Conservation (phyloP, 2,797 vertebrate genomes). For the Rousettus madagascariensis region DNA sequence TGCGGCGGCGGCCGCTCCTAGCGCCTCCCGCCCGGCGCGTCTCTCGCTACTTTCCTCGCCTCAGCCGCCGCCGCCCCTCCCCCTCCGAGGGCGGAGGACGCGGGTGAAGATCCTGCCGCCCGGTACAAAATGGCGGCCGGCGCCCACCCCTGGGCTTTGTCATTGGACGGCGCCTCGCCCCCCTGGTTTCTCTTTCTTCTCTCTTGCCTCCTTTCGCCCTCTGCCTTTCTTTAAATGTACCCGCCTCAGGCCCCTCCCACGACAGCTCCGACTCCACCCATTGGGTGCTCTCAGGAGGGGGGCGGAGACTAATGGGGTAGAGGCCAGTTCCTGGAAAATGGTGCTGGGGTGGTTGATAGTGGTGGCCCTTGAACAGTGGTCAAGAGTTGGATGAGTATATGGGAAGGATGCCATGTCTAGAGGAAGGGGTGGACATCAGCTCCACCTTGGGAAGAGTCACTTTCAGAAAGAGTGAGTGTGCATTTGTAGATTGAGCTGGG, state of each 20-base stretch:
- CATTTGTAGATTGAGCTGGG: constrained; percentile 8
- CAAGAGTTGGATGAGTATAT: background rate
- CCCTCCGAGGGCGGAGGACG: constrained; percentile 75
- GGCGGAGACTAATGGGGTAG: constrained; percentile 63
- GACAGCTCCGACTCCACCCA: constrained; percentile 64
- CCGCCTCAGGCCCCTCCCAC: constrained; percentile 70
- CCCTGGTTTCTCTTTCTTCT: constrained; percentile 76
- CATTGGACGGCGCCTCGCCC: constrained; percentile 72
- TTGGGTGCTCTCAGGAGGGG: constrained; percentile 68
- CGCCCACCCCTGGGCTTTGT: constrained; percentile 80
- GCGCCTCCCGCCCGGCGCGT: constrained; percentile 55
- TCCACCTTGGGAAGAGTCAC: background rate
- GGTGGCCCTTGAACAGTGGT: constrained; percentile 79
- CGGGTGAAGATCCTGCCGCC: constrained; percentile 63
- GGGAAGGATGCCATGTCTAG: background rate
- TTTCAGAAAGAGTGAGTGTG: background rate
- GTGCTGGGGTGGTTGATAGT: constrained; percentile 52
- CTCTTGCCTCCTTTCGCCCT: constrained; percentile 65
- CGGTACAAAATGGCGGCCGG: constrained; percentile 83
- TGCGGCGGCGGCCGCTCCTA: constrained; percentile 43
- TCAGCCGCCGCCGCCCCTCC: constrained; percentile 79
- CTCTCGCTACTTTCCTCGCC: constrained; percentile 75
- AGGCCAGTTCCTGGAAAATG: constrained; percentile 69
- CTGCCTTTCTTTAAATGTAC: constrained; percentile 75
- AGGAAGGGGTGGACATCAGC: background rate